Evolutionary conservation across 2,888 invertebrate genomes (phyloP).

Genomic region (Serripes groenlandicus): DNA sequence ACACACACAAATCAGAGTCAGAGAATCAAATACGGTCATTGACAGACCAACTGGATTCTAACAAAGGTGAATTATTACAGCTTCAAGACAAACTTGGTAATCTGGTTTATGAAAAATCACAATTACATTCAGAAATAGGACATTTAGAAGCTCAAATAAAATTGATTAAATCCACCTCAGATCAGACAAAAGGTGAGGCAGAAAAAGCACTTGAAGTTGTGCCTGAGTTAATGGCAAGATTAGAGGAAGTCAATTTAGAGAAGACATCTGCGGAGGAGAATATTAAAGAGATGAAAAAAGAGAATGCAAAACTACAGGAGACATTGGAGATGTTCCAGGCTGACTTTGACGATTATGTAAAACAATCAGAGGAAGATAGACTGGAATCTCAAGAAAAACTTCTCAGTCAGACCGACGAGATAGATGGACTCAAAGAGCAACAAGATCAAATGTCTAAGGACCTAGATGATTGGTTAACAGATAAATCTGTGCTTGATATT

Average conservation of each 20-base stretch:
- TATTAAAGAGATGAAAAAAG: slow-evolving; percentile 45
- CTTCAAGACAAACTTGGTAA: slow-evolving; percentile 65
- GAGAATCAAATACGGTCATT: slow-evolving; percentile 52
- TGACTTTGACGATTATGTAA: slow-evolving; percentile 57
- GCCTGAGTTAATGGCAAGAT: slow-evolving; percentile 47
- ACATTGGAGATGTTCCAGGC: slow-evolving; percentile 58
- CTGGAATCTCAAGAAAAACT: slow-evolving; percentile 52
- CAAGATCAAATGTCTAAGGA: slow-evolving; percentile 60
- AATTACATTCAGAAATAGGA: slow-evolving; percentile 69
- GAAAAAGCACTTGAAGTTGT: slow-evolving; percentile 50
- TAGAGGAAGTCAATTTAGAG: slow-evolving; percentile 38
- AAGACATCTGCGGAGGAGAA: slow-evolving; percentile 50
- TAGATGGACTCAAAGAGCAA: slow-evolving; percentile 62
- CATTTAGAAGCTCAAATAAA: slow-evolving; percentile 65
- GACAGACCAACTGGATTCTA: slow-evolving; percentile 45
- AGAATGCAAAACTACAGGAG: slow-evolving; percentile 50
- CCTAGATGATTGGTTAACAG: slow-evolving; percentile 64
- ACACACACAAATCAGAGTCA: slow-evolving; percentile 43
- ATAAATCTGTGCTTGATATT: slow-evolving; percentile 66
- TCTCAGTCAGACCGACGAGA: slow-evolving; percentile 46
- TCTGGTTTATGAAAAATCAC: slow-evolving; percentile 69
- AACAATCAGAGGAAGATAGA: slow-evolving; percentile 28
- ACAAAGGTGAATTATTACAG: slow-evolving; percentile 54
- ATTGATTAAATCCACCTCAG: slow-evolving; percentile 55
- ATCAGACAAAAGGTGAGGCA: slow-evolving; percentile 48